Conservation (phyloP, 2,797 vertebrate species). For the Macroramphosus scolopax region DNA sequence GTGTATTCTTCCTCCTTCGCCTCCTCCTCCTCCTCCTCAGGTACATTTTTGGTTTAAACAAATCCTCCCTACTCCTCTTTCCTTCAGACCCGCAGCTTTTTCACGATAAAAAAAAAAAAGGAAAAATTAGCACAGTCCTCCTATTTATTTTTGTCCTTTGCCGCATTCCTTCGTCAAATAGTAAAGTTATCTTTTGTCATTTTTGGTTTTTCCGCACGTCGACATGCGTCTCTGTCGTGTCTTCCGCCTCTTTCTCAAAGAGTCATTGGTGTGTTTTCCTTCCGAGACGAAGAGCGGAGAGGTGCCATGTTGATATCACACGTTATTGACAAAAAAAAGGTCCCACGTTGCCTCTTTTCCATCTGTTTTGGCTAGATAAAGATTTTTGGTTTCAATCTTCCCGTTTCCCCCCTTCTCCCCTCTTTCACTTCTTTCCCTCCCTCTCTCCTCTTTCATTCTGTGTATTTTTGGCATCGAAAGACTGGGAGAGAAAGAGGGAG, state of each 20-base stretch:
- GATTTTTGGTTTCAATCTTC: conserved; percentile 81
- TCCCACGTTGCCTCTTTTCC: conserved; percentile 69
- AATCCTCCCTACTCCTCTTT: conserved; percentile 66
- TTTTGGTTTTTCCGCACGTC: conserved; percentile 76
- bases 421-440: conserved; percentile 67
- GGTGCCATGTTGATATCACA: conserved; percentile 48
- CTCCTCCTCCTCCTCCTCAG: conserved; percentile 45
- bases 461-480: conserved; percentile 85
- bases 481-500: conserved; percentile 72
- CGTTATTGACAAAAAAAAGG: conserved; percentile 69
- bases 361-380: conserved; percentile 72
- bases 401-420: conserved; percentile 59
- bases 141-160: conserved; percentile 57
- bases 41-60: conserved; percentile 82
- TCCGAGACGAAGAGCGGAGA: conserved; percentile 56
- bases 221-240: conserved; percentile 50
- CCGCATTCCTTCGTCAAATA: conserved; percentile 68
- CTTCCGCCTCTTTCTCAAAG: conserved; percentile 43
- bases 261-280: conserved; percentile 65
- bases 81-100: conserved; percentile 73
- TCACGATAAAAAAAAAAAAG: conserved; percentile 48
- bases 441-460: conserved; percentile 80
- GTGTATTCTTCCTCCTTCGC: conserved; percentile 70
- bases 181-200: conserved; percentile 74
- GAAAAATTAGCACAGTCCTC: conserved; percentile 45